These are phyloP conservation scores for Psittacus erithacus DNA, from an alignment of 2,113 vertebrate species.

Conservation along the genomic window DNA sequence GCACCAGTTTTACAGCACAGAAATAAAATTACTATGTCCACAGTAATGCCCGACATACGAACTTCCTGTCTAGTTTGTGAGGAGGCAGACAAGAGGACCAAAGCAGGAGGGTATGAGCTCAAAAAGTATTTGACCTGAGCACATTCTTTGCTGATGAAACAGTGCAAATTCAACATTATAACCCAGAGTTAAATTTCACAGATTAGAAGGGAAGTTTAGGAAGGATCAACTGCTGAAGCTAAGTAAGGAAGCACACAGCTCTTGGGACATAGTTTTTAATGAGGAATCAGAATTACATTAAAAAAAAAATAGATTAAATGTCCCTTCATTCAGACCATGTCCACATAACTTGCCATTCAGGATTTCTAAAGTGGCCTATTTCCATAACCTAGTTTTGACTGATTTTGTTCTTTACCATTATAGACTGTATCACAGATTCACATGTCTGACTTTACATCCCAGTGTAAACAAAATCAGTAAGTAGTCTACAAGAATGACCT, in stretches of 20 bases:
- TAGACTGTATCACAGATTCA: not conserved
- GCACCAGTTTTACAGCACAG: not conserved
- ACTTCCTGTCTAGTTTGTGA: not conserved
- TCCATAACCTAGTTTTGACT: conserved; percentile 67
- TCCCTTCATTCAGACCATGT: not conserved
- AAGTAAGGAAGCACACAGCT: not conserved
- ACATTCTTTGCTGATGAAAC: not conserved
- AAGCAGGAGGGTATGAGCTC: not conserved
- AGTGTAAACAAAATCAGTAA: not conserved
- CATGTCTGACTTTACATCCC: not conserved
- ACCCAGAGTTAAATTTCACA: not conserved
- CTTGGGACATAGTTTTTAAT: not conserved
- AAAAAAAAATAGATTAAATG: not conserved
- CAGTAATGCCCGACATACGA: not conserved
- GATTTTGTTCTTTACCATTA: not conserved
- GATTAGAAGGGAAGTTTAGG: not conserved
- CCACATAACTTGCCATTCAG: conserved; percentile 9
- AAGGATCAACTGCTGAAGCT: not conserved
- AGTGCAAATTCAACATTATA: not conserved
- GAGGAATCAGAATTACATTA: not conserved
- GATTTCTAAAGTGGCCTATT: conserved; percentile 67
- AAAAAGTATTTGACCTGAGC: not conserved
- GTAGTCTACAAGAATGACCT: not conserved
- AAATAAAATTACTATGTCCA: not conserved
- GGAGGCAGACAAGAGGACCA: not conserved